These are phyloP conservation scores for Decapterus maruadsi DNA, from an alignment of 2,797 vertebrate genomes.

Conservation along the genomic window DNA sequence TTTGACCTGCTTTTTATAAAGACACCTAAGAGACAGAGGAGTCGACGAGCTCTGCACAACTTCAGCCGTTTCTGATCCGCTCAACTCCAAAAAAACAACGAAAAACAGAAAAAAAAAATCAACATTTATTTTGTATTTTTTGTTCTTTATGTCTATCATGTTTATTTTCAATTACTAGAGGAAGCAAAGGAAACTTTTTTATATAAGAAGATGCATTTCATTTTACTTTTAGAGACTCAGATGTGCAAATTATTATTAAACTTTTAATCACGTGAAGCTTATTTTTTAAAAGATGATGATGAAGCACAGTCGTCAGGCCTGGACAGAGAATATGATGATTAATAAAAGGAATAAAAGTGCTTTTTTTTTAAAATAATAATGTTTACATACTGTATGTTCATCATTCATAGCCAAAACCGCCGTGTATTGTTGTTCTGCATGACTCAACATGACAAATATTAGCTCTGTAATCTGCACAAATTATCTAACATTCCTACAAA, in stretches of 20 bases:
- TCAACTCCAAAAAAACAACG: slow-evolving; percentile 71
- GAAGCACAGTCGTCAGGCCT: slow-evolving; percentile 65
- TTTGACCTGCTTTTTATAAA: slow-evolving; percentile 77
- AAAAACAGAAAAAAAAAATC: slow-evolving; percentile 57
- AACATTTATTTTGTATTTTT: slow-evolving; percentile 78
- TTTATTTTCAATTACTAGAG: slow-evolving; percentile 75
- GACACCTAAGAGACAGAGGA: slow-evolving; percentile 83
- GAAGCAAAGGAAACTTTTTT: slow-evolving; percentile 79
- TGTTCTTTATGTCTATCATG: slow-evolving; percentile 52
- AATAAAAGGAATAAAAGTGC: slow-evolving; percentile 72
- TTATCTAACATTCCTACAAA: slow-evolving; percentile 88
- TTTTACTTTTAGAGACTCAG: slow-evolving; percentile 82
- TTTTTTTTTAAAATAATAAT: slow-evolving; percentile 70
- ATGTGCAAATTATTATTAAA: slow-evolving; percentile 83
- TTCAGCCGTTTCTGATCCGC: slow-evolving; percentile 76
- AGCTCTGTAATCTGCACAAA: slow-evolving; percentile 83
- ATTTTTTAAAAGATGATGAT: slow-evolving; percentile 76
- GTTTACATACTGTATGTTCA: slow-evolving; percentile 83
- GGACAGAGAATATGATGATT: slow-evolving; percentile 72
- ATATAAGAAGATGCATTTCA: slow-evolving; percentile 79
- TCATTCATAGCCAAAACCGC: slow-evolving; percentile 78
- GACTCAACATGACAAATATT: slow-evolving; percentile 74
- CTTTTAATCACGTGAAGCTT: slow-evolving; percentile 84
- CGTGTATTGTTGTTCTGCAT: slow-evolving; percentile 82
- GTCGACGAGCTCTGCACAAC: slow-evolving; percentile 75